Base-by-base conservation (phyloP, 2,113 vertebrate species). In the Seriola dumerili region DNA sequence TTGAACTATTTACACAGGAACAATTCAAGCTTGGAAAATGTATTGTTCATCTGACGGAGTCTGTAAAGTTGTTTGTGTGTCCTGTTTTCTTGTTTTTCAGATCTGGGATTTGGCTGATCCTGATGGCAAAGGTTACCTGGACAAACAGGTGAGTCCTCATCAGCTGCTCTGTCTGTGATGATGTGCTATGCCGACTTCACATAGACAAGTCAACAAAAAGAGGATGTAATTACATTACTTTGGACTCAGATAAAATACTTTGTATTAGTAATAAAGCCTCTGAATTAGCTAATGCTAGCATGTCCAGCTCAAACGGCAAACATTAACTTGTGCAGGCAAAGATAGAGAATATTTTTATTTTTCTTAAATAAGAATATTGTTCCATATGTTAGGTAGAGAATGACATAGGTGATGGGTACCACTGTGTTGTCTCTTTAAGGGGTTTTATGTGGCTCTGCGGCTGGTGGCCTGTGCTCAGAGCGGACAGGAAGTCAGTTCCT, bases 31-130 rank as follows among this genome's bases (percentile, higher is more conserved):
- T 4, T 7, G 48, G 6, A 52, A 52, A 52, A 8, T 19, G 19
- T 23, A 55, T 2, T 50, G 38, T 23, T 52, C 3, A 12, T 61
- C 46, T 63, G 12, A 16, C 2, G 1, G 11, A 70, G 38, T 71
- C 17, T 73, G 25, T 38, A 72, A 34, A 23, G 8, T 21, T 36
- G 40, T 42, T 8, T 42, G 7, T 42, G 8, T 42, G 9, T 66
- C 34, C 21, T 13, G 63, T 57, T 85, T 19, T 67, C 0, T 94
- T 8, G 91, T 86, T 73, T 73, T 70, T 16, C 93, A 99, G 98
- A 99, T 99, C 91, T 99, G 98, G 98, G 98, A 99, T 94, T 93
- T 99, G 90, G 98, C 98, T 0, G 98, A 99, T 86, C 98, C 98
- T 0, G 98, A 99, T 88, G 97, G 97, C 69, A 99, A 98, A 95